Conservation (phyloP, 2,113 vertebrate genomes). For the Oreochromis tanganicae region DNA sequence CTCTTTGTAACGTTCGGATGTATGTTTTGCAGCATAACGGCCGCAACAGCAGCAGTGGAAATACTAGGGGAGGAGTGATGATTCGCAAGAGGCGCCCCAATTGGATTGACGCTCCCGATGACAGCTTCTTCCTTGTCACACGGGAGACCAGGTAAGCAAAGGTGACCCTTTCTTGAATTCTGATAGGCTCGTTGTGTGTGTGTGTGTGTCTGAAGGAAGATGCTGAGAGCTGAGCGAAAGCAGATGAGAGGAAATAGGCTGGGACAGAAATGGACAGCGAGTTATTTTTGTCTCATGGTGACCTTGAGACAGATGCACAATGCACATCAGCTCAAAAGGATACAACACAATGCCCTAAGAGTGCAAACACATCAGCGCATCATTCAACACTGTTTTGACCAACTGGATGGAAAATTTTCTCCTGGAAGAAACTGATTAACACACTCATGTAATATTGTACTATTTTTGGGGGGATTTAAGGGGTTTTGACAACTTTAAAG, state of each 20-base stretch:
- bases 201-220: neutral
- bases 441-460: neutral
- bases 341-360: neutral
- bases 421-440: neutral
- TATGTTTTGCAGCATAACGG: slow-evolving; percentile 76
- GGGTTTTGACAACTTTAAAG: neutral
- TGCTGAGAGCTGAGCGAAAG: neutral
- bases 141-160: slow-evolving; percentile 86
- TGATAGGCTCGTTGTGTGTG: slow-evolving; percentile 29
- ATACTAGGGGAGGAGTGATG: slow-evolving; percentile 75
- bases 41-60: slow-evolving; percentile 69
- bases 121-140: slow-evolving; percentile 89
- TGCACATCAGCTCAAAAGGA: neutral
- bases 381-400: neutral
- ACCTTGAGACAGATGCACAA: neutral
- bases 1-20: neutral
- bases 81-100: slow-evolving; percentile 85
- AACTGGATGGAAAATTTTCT: neutral
- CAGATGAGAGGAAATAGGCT: neutral
- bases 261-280: neutral
- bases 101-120: slow-evolving; percentile 86
- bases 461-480: rapidly evolving
- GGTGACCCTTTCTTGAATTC: slow-evolving; percentile 34
- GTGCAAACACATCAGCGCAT: neutral
- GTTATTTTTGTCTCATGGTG: neutral